phyloP scores from a whole-genome alignment of 2,888 invertebrate species.

The Agapetus fuscipes region DNA sequence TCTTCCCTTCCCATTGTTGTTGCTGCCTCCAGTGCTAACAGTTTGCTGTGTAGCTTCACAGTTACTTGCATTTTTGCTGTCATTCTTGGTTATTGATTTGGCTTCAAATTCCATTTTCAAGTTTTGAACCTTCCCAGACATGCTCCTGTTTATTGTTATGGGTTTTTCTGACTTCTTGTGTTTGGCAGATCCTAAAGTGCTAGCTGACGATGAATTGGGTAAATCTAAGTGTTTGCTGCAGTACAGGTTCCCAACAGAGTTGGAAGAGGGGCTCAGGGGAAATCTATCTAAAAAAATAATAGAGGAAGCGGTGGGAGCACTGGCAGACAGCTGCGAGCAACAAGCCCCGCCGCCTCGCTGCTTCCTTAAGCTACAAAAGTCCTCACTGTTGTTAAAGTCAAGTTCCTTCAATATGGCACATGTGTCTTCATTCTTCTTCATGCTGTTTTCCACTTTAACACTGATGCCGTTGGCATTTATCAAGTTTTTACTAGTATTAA shows the following conservation, averaged over 20 bases:
- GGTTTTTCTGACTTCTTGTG: slow-evolving; percentile 16
- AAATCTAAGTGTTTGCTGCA: slow-evolving; percentile 7
- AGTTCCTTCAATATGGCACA: slow-evolving; percentile 54
- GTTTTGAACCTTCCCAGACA: slow-evolving; percentile 71
- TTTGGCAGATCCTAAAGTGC: slow-evolving; percentile 8
- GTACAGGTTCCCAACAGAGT: slow-evolving; percentile 15
- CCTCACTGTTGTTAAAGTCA: slow-evolving; percentile 37
- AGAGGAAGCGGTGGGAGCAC: slow-evolving; percentile 53
- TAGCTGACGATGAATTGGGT: slow-evolving; percentile 4
- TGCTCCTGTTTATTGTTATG: slow-evolving; percentile 22
- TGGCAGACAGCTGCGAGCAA: slow-evolving; percentile 47
- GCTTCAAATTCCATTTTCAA: slow-evolving; percentile 86
- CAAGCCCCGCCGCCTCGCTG: slow-evolving; percentile 32
- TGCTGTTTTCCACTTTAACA: slow-evolving; percentile 32
- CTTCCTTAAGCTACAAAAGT: slow-evolving; percentile 26
- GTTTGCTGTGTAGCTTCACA: slow-evolving; percentile 19
- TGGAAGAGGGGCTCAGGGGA: slow-evolving; percentile 10
- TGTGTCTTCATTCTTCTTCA: slow-evolving; percentile 38
- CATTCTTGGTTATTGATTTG: slow-evolving; percentile 41
- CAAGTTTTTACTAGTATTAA: slow-evolving; percentile 13
- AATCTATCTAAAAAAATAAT: slow-evolving; percentile 23
- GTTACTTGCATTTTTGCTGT: slow-evolving; percentile 23
- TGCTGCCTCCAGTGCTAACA: slow-evolving; percentile 26
- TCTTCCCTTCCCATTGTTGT: slow-evolving; percentile 32
- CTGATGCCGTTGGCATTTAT: slow-evolving; percentile 18